phyloP scores from a whole-genome alignment of 1,140 invertebrate species.

The Drepana arcuata region DNA sequence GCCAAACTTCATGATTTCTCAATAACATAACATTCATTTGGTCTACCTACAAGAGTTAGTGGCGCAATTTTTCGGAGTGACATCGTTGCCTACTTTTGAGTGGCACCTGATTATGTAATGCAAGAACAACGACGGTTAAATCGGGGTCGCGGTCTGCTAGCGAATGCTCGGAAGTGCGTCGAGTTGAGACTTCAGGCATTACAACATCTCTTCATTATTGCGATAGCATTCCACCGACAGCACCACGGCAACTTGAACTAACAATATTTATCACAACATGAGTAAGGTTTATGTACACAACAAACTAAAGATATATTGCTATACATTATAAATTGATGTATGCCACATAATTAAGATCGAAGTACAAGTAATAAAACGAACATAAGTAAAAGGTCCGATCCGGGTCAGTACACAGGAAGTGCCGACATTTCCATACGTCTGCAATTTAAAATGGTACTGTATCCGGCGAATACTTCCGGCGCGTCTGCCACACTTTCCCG shows the following conservation, averaged over 20 bases:
- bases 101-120: slow-evolving; percentile 63
- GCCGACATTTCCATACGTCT: slow-evolving; percentile 44
- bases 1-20: slow-evolving; percentile 1
- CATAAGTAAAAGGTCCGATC: too few species aligned
- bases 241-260: too few species aligned
- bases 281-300: too few species aligned
- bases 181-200: slow-evolving; percentile 16
- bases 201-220: slow-evolving; percentile 19
- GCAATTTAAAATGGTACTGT: slow-evolving; percentile 37
- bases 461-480: slow-evolving; percentile 39
- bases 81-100: slow-evolving; percentile 68
- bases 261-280: too few species aligned
- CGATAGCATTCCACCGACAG: slow-evolving; percentile 12
- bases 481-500: slow-evolving; percentile 17
- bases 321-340: too few species aligned
- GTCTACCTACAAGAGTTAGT: slow-evolving; percentile 36
- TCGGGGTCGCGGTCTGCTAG: slow-evolving; percentile 50
- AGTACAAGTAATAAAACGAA: too few species aligned
- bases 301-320: too few species aligned
- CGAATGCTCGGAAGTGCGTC: slow-evolving; percentile 60
- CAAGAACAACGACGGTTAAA: slow-evolving; percentile 49
- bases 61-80: slow-evolving; percentile 67
- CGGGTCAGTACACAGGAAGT: slow-evolving; percentile 45
- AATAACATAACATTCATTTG: neutral
- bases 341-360: too few species aligned